Evolutionary conservation across 2,888 invertebrate species (phyloP).

Genomic region (Nemapogon koenigi): DNA sequence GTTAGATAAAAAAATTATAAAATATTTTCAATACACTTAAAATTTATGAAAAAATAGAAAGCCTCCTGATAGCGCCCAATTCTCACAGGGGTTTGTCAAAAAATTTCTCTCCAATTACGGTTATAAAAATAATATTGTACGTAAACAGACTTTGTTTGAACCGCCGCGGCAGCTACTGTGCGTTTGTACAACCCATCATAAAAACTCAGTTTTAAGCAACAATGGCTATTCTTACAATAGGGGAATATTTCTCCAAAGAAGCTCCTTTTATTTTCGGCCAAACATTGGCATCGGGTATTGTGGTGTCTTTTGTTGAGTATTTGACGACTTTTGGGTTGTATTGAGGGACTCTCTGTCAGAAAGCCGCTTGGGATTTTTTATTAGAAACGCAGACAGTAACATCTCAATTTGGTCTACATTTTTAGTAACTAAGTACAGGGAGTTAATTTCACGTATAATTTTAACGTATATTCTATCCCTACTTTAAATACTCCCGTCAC

Average conservation of each 20-base stretch:
- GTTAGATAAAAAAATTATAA: no score
- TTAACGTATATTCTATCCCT: no score
- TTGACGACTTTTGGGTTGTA: constrained; percentile 60
- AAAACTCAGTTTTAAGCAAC: constrained; percentile 21
- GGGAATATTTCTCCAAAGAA: constrained; percentile 39
- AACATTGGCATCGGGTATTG: constrained; percentile 61
- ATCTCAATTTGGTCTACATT: constrained; percentile 1
- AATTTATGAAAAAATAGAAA: constrained; percentile 17
- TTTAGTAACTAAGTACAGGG: no score
- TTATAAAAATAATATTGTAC: constrained; percentile 61
- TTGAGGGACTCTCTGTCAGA: constrained; percentile 28
- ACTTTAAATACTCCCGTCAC: no score
- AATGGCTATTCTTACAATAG: constrained; percentile 43
- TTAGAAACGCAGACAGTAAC: constrained; percentile 14
- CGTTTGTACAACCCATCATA: constrained; percentile 51
- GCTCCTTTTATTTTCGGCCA: constrained; percentile 51
- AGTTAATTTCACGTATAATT: no score
- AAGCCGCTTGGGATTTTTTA: constrained; percentile 20
- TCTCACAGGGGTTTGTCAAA: constrained; percentile 18
- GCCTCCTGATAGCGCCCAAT: no score
- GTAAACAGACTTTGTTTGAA: constrained; percentile 50
- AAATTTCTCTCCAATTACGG: constrained; percentile 48
- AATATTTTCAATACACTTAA: no score
- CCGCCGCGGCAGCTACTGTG: constrained; percentile 48
- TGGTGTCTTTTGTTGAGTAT: constrained; percentile 49